A percentile compares a stretch with the other conserved stretches of the same genome.
phyloP scores from a whole-genome alignment of 2,888 invertebrate genomes.

The Drosophila meridionalis region DNA sequence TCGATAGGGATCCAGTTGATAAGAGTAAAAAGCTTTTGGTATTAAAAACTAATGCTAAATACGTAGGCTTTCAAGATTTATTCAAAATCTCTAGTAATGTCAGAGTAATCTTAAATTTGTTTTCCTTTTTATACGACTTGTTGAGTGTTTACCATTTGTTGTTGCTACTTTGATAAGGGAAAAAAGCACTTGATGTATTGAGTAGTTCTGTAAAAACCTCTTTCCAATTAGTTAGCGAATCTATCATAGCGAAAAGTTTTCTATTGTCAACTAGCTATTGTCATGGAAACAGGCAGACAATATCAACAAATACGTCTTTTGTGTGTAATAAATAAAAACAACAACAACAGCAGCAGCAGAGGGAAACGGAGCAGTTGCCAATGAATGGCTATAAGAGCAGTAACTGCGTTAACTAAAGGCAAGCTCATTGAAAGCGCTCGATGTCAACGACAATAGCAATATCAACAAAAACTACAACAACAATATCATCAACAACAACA shows the following conservation, averaged over 20 bases:
- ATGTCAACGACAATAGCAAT: slow-evolving; percentile 38
- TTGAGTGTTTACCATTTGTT: slow-evolving; percentile 11
- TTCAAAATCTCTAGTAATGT: not conserved
- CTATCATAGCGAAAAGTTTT: slow-evolving; percentile 25
- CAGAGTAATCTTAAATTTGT: not conserved
- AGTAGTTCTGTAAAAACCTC: slow-evolving; percentile 15
- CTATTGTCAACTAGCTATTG: slow-evolving; percentile 53
- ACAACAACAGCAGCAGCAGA: slow-evolving; percentile 31
- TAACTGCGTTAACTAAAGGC: slow-evolving; percentile 34
- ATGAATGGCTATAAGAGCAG: slow-evolving; percentile 38
- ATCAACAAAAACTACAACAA: slow-evolving; percentile 29
- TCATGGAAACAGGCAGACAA: slow-evolving; percentile 41
- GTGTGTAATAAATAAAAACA: slow-evolving; percentile 46
- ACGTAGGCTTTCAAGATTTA: not conserved
- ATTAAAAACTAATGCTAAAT: not conserved
- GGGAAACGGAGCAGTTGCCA: slow-evolving; percentile 16
- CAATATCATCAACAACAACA: slow-evolving; percentile 31
- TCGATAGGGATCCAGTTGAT: not conserved
- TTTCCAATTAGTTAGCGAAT: slow-evolving; percentile 43
- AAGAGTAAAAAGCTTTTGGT: not conserved
- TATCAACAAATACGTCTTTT: slow-evolving; percentile 53
- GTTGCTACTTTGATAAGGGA: slow-evolving; percentile 33
- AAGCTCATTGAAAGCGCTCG: slow-evolving; percentile 38
- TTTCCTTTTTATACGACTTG: not conserved
- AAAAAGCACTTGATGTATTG: slow-evolving; percentile 41